A percentile compares a stretch with the other conserved stretches of the same genome.
phyloP scores from a whole-genome alignment of 2,888 invertebrate genomes.

The Heliconius charithonia region DNA sequence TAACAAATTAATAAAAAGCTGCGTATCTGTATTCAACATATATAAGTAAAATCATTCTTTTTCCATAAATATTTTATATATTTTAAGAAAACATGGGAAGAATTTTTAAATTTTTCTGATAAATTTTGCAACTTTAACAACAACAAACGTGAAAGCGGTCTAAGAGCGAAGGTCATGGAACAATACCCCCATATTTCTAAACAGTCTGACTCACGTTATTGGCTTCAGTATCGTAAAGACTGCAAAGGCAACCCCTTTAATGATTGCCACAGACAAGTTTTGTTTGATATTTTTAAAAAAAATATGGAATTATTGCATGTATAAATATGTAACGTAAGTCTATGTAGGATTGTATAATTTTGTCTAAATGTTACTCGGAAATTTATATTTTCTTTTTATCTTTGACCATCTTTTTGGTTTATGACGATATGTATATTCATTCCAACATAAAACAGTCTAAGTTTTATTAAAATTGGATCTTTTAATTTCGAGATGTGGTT shows the following conservation, averaged over 20 bases:
- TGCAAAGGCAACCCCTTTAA: background rate
- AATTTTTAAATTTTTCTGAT: background rate
- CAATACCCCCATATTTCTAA: constrained; percentile 27
- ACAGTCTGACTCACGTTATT: constrained; percentile 27
- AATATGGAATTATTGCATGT: background rate
- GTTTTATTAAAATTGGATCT: background rate
- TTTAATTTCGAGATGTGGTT: no score
- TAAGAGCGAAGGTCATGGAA: constrained; percentile 42
- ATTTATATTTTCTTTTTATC: no score
- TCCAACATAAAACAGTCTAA: background rate
- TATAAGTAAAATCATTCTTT: no score
- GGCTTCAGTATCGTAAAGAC: constrained; percentile 2
- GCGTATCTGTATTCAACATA: no score
- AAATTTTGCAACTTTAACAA: background rate
- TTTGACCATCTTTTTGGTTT: background rate
- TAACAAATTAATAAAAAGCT: background rate
- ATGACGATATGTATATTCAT: background rate
- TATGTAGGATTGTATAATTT: background rate
- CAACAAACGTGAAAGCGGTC: background rate
- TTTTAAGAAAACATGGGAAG: background rate
- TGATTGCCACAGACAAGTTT: background rate
- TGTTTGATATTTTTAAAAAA: background rate
- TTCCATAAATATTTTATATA: no score
- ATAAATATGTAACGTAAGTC: background rate
- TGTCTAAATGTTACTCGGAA: no score